A percentile compares a stretch with the other conserved stretches of the same genome.
Conservation (phyloP, 2,888 invertebrate species). For the Melitaea athalia region DNA sequence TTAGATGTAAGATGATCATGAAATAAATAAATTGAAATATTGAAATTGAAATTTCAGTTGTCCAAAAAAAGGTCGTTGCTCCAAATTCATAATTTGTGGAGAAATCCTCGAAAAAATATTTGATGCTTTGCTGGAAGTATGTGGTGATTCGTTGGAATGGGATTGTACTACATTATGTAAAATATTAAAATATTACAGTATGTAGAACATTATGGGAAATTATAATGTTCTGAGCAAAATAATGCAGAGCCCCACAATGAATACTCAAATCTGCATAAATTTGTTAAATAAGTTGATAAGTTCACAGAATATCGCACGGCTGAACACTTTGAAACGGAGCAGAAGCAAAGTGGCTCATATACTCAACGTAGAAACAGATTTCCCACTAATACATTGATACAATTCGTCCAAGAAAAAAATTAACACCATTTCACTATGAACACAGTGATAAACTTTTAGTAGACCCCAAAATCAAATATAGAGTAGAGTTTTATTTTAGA, state of each 20-base stretch:
- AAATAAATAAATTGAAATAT: too few species aligned
- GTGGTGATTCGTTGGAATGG: too few species aligned
- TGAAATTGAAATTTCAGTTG: too few species aligned
- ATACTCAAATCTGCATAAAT: not conserved
- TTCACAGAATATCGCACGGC: conserved; percentile 8
- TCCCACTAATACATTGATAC: conserved; percentile 23
- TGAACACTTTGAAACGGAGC: conserved; percentile 1
- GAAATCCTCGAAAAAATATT: not conserved
- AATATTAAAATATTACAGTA: too few species aligned
- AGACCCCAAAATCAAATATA: conserved; percentile 26
- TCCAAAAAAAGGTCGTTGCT: too few species aligned
- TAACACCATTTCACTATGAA: conserved; percentile 23
- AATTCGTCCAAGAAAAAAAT: conserved; percentile 21
- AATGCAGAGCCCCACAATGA: too few species aligned
- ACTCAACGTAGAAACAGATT: conserved; percentile 17
- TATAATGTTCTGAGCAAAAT: not conserved
- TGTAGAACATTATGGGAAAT: too few species aligned
- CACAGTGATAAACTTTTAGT: conserved; percentile 4
- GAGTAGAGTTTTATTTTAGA: conserved; percentile 19
- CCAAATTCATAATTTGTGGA: too few species aligned
- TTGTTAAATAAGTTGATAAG: conserved; percentile 8
- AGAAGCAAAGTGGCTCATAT: conserved; percentile 4
- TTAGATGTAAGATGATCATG: too few species aligned
- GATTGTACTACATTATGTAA: not conserved
- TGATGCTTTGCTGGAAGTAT: too few species aligned